These are phyloP conservation scores for Glossophaga mutica DNA, from an alignment of 2,797 vertebrate genomes.

Conservation along the genomic window DNA sequence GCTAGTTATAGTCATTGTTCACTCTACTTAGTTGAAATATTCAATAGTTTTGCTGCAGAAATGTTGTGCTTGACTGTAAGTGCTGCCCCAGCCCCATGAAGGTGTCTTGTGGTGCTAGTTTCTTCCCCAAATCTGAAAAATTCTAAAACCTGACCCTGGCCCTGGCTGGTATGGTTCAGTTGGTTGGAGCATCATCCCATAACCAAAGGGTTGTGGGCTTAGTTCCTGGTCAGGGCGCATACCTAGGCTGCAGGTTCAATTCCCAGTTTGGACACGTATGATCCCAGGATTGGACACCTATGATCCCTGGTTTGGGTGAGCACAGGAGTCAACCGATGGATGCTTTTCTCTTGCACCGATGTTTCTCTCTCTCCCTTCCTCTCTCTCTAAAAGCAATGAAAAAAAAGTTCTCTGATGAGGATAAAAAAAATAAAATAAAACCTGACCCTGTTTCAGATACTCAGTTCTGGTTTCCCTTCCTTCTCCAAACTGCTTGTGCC, in stretches of 20 bases:
- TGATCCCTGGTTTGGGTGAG: too few species aligned
- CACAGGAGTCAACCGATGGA: not conserved
- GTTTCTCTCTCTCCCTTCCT: not conserved
- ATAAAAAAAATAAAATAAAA: not conserved
- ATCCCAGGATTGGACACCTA: not conserved
- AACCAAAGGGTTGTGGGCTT: not conserved
- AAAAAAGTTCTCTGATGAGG: not conserved
- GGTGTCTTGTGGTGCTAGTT: not conserved
- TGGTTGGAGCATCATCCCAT: not conserved
- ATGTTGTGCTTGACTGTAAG: not conserved
- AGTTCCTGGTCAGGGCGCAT: not conserved
- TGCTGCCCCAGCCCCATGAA: accelerated
- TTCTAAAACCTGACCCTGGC: not conserved
- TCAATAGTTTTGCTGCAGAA: not conserved
- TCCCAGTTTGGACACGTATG: not conserved
- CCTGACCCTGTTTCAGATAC: not conserved
- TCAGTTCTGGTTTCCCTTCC: not conserved
- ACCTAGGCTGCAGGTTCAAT: not conserved
- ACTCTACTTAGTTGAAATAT: not conserved
- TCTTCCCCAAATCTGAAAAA: not conserved
- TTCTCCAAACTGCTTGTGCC: not conserved
- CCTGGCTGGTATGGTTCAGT: not conserved
- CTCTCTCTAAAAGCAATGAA: not conserved
- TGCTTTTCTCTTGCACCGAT: not conserved
- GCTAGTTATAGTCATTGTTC: not conserved